phyloP scores from a whole-genome alignment of 2,797 vertebrate species.

The Aselliscus stoliczkanus region DNA sequence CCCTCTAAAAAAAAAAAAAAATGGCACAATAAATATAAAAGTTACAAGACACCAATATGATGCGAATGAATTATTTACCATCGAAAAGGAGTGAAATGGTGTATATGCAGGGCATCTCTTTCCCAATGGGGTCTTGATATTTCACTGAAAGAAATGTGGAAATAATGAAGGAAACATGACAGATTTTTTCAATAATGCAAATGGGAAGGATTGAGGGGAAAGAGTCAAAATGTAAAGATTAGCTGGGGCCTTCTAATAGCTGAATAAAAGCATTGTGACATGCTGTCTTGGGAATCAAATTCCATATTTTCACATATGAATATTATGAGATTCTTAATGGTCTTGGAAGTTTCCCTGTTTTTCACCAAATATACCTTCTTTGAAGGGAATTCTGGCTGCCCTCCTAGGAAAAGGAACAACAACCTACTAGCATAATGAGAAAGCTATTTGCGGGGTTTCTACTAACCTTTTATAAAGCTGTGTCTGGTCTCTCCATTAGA shows the following conservation, averaged over 20 bases:
- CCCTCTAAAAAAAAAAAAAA: too few relatives aligned
- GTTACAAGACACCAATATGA: not conserved
- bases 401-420: not conserved
- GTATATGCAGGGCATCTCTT: not conserved
- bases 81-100: not conserved
- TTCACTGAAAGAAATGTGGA: not conserved
- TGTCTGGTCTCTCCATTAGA: constrained; percentile 37
- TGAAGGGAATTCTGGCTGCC: not conserved
- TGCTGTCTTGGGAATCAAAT: not conserved
- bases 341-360: not conserved
- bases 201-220: not conserved
- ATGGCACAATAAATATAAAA: not conserved
- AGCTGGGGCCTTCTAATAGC: not conserved
- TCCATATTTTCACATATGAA: not conserved
- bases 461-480: constrained; percentile 50
- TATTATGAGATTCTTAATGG: not conserved
- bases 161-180: constrained; percentile 31
- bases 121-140: not conserved
- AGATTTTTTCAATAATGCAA: not conserved
- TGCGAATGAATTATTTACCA: not conserved
- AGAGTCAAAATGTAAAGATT: not conserved
- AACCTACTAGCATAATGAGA: not conserved
- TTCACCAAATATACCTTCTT: not conserved
- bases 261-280: not conserved
- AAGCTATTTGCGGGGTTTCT: constrained; percentile 46